Evolutionary conservation across 2,113 vertebrate species (phyloP).

Genomic region (Atractosteus spatula): DNA sequence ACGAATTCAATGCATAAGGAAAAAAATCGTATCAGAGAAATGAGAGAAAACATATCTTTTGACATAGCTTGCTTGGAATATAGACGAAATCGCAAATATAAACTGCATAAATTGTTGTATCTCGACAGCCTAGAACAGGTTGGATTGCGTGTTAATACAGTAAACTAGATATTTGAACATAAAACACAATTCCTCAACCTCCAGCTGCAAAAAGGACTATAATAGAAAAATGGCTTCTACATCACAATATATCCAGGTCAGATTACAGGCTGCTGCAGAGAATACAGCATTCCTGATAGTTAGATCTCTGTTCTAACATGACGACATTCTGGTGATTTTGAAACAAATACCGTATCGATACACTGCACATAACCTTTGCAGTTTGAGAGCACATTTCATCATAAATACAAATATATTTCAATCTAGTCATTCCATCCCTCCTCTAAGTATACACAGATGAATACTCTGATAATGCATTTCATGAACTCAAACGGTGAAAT

Average conservation of each 20-base stretch:
- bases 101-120: not conserved
- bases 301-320: slow-evolving; percentile 10
- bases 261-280: slow-evolving; percentile 3
- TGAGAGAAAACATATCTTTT: no score
- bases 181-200: not conserved
- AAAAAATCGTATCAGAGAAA: no score
- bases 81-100: not conserved
- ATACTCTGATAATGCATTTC: no score
- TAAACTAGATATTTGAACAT: not conserved
- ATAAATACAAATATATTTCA: no score
- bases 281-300: slow-evolving; percentile 7
- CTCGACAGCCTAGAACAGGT: no score
- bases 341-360: slow-evolving; percentile 13
- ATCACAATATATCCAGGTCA: not conserved
- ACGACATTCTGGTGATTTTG: slow-evolving; percentile 8
- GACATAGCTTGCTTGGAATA: no score
- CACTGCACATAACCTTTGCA: not conserved
- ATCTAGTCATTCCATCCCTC: no score
- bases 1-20: no score
- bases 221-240: not conserved
- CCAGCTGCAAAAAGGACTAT: not conserved
- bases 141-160: no score
- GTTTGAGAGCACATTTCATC: not conserved
- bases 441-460: no score
- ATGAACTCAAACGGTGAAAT: no score